These are phyloP conservation scores for Ceyx cyanopectus DNA, from an alignment of 2,113 vertebrate species.

Conservation along the genomic window DNA sequence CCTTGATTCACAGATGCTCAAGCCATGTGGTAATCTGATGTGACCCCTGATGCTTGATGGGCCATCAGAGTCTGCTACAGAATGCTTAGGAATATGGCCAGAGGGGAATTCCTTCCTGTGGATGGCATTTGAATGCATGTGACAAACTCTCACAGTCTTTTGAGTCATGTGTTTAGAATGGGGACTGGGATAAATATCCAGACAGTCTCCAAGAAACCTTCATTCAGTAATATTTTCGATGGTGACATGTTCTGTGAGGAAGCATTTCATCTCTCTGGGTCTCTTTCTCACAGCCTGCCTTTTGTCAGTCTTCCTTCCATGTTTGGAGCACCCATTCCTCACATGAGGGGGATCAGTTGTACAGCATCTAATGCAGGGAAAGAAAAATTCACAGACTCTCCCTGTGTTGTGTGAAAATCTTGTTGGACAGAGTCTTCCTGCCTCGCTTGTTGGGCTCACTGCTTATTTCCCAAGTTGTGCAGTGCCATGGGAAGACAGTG, in stretches of 20 bases:
- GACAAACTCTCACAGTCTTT: not conserved
- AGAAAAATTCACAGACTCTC: not conserved
- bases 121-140: not conserved
- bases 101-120: not conserved
- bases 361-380: not conserved
- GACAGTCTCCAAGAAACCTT: not conserved
- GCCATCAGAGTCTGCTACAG: not conserved
- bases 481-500: not conserved
- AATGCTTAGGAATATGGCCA: not conserved
- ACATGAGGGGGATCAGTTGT: not conserved
- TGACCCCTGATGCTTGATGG: not conserved
- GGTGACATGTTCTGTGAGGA: fast-evolving
- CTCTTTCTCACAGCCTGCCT: not conserved
- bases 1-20: not conserved
- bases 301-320: not conserved
- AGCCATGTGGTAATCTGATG: not conserved
- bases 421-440: not conserved
- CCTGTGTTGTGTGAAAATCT: not conserved
- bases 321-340: not conserved
- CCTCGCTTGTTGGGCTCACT: not conserved
- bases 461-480: not conserved
- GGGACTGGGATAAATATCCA: not conserved
- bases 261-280: not conserved
- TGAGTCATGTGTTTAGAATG: not conserved
- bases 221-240: not conserved